Conservation (phyloP, 2,113 vertebrate genomes). For the Ochotona princeps region DNA sequence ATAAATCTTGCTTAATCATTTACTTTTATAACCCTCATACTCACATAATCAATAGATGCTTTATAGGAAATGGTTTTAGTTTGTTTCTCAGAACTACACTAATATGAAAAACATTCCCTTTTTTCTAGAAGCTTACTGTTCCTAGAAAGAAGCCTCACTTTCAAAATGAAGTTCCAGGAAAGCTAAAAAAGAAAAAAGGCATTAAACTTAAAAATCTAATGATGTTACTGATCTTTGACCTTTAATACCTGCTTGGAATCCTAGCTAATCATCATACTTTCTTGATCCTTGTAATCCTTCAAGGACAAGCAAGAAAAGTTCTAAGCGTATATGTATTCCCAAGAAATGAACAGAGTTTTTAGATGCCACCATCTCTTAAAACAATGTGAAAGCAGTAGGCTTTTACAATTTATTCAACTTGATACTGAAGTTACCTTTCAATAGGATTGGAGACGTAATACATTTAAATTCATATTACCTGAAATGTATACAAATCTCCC, state of each 20-base stretch:
- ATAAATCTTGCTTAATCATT: constrained; percentile 18
- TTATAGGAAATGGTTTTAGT: not conserved
- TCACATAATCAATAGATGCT: constrained; percentile 48
- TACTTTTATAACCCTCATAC: not conserved
- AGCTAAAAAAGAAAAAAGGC: constrained; percentile 37
- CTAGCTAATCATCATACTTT: not conserved
- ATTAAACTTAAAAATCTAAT: constrained; percentile 37
- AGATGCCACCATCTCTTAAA: not conserved
- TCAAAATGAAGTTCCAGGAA: constrained; percentile 26
- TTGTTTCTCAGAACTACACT: constrained; percentile 20
- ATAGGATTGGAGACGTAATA: constrained; percentile 23
- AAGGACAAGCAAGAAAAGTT: not conserved
- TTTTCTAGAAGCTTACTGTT: not conserved
- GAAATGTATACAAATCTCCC: not conserved
- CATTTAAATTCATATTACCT: constrained; percentile 11
- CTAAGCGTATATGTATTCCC: not conserved
- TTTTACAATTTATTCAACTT: constrained; percentile 35
- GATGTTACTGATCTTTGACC: not conserved
- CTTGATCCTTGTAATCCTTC: constrained; percentile 9
- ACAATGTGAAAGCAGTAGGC: not conserved
- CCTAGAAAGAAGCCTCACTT: constrained; percentile 6
- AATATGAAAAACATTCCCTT: constrained; percentile 20
- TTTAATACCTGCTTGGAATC: constrained; percentile 28
- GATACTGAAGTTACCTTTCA: constrained; percentile 20
- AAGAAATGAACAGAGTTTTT: not conserved